Evolutionary conservation across 2,797 vertebrate species (phyloP), one percentile per base, ranked within the genome.

Genomic region (Amphiprion clarkii): DNA sequence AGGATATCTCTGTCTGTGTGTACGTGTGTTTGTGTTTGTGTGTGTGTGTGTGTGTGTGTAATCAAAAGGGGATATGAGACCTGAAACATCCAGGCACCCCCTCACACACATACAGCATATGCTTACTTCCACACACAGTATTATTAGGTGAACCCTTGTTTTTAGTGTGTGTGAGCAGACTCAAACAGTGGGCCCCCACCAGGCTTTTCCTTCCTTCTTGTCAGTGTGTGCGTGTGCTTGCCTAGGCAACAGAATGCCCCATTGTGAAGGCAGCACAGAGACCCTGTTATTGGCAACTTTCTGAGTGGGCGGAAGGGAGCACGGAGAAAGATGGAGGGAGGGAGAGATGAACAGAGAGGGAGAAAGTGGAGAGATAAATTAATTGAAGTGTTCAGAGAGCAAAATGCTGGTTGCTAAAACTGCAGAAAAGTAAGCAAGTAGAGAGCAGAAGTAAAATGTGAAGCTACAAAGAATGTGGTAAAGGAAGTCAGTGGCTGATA

Each of bases 221-320:
- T 83, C 46, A 16, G 76, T 79, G 76, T 80, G 67, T 75, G 56
- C 57, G 40, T 75, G 62, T 39, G 39, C 74, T 87, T 70, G 59
- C 71, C 76, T 23, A 76, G 84, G 85, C 81, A 83, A 92, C 90
- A 92, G 81, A 93, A 89, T 83, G 71, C 54, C 61, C 86, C 89
- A 85, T 94, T 94, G 93, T 93, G 76, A 77, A 74, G 78, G 76
- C 70, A 83, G 84, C 76, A 94, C 91, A 94, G 92, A 94, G 88
- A 86, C 75, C 54, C 89, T 87, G 87, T 92, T 92, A 92, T 91
- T 88, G 88, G 84, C 54, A 79, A 75, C 67, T 79, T 52, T 90
- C 79, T 83, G 83, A 79, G 88, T 86, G 82, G 78, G 88, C 80
- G 85, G 69, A 72, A 80, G 73, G 66, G 58, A 79, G 82, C 2